Conservation (phyloP, 2,888 invertebrate species). For the Cryptocheilus praepositus region DNA sequence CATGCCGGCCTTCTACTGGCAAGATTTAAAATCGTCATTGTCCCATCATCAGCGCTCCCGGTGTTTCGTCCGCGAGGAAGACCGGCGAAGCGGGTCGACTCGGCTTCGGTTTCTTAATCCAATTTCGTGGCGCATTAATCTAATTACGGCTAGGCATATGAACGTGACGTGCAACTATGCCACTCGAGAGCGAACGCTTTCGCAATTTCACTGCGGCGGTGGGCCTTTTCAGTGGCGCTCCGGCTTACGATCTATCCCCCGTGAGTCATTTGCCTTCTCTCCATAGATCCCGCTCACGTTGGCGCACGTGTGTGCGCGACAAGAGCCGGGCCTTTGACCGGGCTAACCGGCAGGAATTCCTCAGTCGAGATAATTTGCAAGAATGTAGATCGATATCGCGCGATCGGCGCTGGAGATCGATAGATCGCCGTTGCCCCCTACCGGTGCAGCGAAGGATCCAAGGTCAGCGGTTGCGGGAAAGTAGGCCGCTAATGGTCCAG, state of each 20-base stretch:
- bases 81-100: background rate
- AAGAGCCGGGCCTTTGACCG: slow-evolving; percentile 18
- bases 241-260: too few species aligned
- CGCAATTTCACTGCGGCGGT: slow-evolving; percentile 22
- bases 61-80: background rate
- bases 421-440: too few species aligned
- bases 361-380: slow-evolving; percentile 7
- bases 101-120: slow-evolving; percentile 51
- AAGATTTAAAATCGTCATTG: too few species aligned
- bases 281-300: too few species aligned
- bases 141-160: slow-evolving; percentile 44
- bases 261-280: too few species aligned
- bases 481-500: too few species aligned
- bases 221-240: slow-evolving; percentile 13
- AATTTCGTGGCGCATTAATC: slow-evolving; percentile 54
- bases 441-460: too few species aligned
- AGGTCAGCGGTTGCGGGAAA: too few species aligned
- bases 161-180: slow-evolving; percentile 47
- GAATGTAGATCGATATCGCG: slow-evolving; percentile 8
- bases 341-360: slow-evolving; percentile 5
- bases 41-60: too few species aligned
- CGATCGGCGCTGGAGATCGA: slow-evolving; percentile 7
- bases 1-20: too few species aligned
- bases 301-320: too few species aligned
- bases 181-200: slow-evolving; percentile 22